phyloP scores from a whole-genome alignment of 35 echinoderm and acorn worm genomes.

The Apostichopus californicus region DNA sequence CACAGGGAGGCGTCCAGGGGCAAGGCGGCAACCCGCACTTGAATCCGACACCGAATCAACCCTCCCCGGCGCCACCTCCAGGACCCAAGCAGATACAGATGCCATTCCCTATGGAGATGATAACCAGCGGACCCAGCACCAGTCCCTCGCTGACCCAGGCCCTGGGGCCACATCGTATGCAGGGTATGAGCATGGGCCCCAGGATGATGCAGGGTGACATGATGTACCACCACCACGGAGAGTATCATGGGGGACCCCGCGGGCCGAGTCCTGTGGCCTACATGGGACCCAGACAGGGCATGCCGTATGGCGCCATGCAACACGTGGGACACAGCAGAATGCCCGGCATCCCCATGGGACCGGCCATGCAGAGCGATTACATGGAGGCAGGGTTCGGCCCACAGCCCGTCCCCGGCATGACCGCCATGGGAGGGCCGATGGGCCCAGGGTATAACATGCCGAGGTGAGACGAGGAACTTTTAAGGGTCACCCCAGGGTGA shows the following conservation, averaged over 20 bases:
- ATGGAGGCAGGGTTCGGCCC: conserved; percentile 74
- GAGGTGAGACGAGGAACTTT: conserved; percentile 50
- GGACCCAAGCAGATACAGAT: conserved; percentile 97
- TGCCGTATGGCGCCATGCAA: conserved; percentile 47
- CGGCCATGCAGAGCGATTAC: conserved; percentile 52
- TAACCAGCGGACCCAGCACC: conserved; percentile 61
- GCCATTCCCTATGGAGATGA: conserved; percentile 95
- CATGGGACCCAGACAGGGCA: conserved; percentile 47
- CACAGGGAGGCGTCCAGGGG: conserved; percentile 56
- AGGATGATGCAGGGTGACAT: conserved; percentile 56
- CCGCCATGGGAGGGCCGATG: conserved; percentile 61
- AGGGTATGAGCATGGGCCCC: conserved; percentile 48
- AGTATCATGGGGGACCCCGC: conserved; percentile 51
- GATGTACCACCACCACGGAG: conserved; percentile 54
- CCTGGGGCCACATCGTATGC: conserved; percentile 63
- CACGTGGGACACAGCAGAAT: conserved; percentile 66
- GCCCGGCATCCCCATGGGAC: conserved; percentile 57
- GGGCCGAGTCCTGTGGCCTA: conserved; percentile 56
- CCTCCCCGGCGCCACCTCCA: conserved; percentile 49
- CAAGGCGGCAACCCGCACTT: conserved; percentile 90
- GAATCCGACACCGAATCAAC: conserved; percentile 66
- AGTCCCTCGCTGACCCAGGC: conserved; percentile 47
- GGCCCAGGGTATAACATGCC: conserved; percentile 67
- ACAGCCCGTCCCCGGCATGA: conserved; percentile 35
- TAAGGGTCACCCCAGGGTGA: conserved; percentile 13